Percentiles rank a stretch among this genome's conserved stretches.
phyloP scores from a whole-genome alignment of 2,797 vertebrate species.

The Peromyscus attwateri region DNA sequence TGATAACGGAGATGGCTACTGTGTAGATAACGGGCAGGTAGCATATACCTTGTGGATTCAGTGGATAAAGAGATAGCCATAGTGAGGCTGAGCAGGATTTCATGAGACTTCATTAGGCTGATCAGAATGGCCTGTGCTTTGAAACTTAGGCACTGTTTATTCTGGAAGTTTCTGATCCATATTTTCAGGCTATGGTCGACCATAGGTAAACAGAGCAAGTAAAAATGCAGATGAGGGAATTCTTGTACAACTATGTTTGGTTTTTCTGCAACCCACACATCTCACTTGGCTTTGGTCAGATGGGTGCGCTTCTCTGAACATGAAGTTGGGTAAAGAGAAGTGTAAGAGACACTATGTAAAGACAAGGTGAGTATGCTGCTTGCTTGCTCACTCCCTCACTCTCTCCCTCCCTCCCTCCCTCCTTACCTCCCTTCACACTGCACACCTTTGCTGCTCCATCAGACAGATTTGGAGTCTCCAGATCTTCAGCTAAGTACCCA shows the following conservation, averaged over 20 bases:
- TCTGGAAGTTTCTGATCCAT: too few relatives aligned
- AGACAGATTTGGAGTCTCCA: background rate
- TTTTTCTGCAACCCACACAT: background rate
- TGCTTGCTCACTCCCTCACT: too few relatives aligned
- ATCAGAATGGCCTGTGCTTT: background rate
- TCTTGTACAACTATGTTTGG: background rate
- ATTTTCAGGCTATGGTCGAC: background rate
- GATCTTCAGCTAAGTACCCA: background rate
- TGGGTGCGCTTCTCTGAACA: background rate
- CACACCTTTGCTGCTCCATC: background rate
- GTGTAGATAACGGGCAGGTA: background rate
- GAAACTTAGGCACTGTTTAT: background rate
- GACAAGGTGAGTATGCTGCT: background rate
- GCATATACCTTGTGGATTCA: background rate
- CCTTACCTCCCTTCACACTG: background rate
- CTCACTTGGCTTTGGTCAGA: background rate
- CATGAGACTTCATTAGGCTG: background rate
- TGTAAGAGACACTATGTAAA: background rate
- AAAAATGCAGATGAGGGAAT: background rate
- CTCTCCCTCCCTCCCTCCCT: background rate
- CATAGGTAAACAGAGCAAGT: background rate
- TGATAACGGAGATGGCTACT: background rate
- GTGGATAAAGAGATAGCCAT: background rate
- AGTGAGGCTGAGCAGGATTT: background rate
- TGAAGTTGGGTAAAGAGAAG: background rate